These are phyloP conservation scores for Tuta absoluta DNA, from an alignment of 2,888 invertebrate genomes.

Conservation along the genomic window DNA sequence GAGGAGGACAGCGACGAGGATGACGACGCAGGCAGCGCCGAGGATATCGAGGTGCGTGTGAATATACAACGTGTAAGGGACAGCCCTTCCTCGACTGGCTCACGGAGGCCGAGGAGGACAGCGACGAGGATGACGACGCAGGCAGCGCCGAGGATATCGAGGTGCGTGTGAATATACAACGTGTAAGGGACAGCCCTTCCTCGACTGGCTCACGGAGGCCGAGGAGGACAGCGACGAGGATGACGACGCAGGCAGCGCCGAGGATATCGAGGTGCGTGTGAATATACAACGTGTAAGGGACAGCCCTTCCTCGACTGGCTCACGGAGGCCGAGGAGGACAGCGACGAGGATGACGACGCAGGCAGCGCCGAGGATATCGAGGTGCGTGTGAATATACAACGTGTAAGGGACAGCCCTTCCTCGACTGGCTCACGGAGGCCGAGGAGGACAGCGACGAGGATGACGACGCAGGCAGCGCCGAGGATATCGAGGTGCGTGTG, in stretches of 20 bases:
- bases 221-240: constrained; percentile 94
- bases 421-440: constrained; percentile 98
- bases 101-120: constrained; percentile 97
- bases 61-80: constrained; percentile 87
- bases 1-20: constrained; percentile 94
- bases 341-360: constrained; percentile 86
- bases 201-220: constrained; percentile 98
- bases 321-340: constrained; percentile 97
- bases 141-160: constrained; percentile 81
- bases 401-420: constrained; percentile 95
- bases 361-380: constrained; percentile 81
- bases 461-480: constrained; percentile 81
- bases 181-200: constrained; percentile 95
- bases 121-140: constrained; percentile 86
- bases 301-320: constrained; percentile 98
- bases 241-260: constrained; percentile 81
- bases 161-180: constrained; percentile 63
- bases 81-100: constrained; percentile 98
- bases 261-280: constrained; percentile 74
- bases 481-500: constrained; percentile 74
- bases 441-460: constrained; percentile 94
- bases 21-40: constrained; percentile 82
- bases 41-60: constrained; percentile 74
- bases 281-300: constrained; percentile 88
- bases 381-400: constrained; percentile 63